phyloP scores from a whole-genome alignment of 2,888 invertebrate species.

The Drosophila parthenogenetica region DNA sequence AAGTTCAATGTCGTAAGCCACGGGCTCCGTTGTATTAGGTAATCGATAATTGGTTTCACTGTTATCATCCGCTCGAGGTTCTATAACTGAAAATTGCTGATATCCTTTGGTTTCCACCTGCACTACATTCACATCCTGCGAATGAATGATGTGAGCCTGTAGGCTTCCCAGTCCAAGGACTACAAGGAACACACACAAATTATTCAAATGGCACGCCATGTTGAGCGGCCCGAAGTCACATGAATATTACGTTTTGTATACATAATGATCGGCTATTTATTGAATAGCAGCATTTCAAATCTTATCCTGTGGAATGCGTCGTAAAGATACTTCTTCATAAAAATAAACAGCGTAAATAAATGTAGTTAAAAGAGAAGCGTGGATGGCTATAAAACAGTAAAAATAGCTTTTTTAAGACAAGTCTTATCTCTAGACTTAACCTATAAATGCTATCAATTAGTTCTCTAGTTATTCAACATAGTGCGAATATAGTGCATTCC shows the following conservation, averaged over 20 bases:
- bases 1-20: slow-evolving; percentile 85
- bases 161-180: slow-evolving; percentile 37
- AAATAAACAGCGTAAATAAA: slow-evolving; percentile 18
- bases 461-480: background rate
- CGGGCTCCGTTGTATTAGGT: slow-evolving; percentile 86
- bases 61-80: slow-evolving; percentile 53
- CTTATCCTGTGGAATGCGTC: slow-evolving; percentile 37
- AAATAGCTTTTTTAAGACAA: slow-evolving; percentile 12
- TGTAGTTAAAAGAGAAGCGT: slow-evolving; percentile 6
- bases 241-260: slow-evolving; percentile 19
- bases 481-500: slow-evolving; percentile 8
- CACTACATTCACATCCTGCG: slow-evolving; percentile 24
- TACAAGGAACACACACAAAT: slow-evolving; percentile 38
- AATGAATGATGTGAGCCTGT: slow-evolving; percentile 48
- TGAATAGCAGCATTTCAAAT: slow-evolving; percentile 25
- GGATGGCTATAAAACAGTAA: slow-evolving; percentile 7
- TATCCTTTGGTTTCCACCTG: slow-evolving; percentile 62
- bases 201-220: slow-evolving; percentile 53
- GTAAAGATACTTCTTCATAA: slow-evolving; percentile 58
- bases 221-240: slow-evolving; percentile 26
- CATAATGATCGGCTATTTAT: slow-evolving; percentile 49
- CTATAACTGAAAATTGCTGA: slow-evolving; percentile 7
- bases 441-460: slow-evolving; percentile 25
- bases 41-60: slow-evolving; percentile 84
- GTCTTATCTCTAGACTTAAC: slow-evolving; percentile 45